Conservation (phyloP, 2,797 vertebrate genomes). For the Lateolabrax maculatus region DNA sequence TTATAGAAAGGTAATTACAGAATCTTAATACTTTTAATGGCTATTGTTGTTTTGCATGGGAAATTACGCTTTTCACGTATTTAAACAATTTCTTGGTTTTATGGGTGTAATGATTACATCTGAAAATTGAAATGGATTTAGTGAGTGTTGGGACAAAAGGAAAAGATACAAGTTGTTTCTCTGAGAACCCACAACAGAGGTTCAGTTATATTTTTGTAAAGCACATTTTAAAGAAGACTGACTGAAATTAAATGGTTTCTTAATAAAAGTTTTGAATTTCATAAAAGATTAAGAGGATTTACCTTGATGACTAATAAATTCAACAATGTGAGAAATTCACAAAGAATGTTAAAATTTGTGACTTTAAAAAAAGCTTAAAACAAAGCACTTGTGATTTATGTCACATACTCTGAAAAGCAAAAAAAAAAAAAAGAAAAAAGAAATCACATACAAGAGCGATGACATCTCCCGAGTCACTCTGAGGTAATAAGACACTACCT, state of each 20-base stretch:
- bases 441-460: background rate
- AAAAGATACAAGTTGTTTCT: background rate
- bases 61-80: background rate
- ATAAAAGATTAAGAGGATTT: too few species aligned
- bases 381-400: background rate
- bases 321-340: background rate
- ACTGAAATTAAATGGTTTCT: too few species aligned
- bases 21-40: background rate
- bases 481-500: constrained; percentile 36
- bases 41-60: background rate
- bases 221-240: background rate
- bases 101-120: background rate
- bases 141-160: background rate
- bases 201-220: background rate
- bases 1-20: background rate
- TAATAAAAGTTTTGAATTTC: background rate
- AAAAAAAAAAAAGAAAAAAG: background rate
- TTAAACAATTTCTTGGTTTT: background rate
- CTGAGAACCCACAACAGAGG: background rate
- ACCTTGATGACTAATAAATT: background rate
- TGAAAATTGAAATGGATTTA: background rate
- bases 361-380: background rate
- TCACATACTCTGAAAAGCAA: background rate
- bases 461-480: constrained; percentile 13
- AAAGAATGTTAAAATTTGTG: background rate